Base-by-base conservation (phyloP, 1,140 invertebrate species). In the Dinoponera quadriceps region DNA sequence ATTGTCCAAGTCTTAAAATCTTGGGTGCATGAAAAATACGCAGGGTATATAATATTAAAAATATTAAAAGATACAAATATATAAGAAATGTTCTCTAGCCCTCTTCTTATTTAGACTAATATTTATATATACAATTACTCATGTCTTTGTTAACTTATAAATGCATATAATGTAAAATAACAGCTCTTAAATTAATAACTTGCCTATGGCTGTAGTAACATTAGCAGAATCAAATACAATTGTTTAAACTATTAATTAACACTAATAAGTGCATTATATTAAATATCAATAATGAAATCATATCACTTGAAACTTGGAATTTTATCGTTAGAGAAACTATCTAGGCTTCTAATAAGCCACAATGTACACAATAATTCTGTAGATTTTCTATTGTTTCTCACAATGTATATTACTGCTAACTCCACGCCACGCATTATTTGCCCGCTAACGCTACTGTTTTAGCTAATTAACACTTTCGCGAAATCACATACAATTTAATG, bases 1-100 rank as follows among this genome's bases (percentile, higher is more conserved):
- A 69, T 48, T 0, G 86, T 94, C 20, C 1, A 55, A 11, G 93
- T 96, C 2, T 85, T 85, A 0, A 87, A 93, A 3, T 89, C 85
- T 27, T 91, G 93, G 55, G 84, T 95, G 0, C 96, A 96, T 84
- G 91, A 95, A 25, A 73, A 90, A 2, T 96, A 95, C 85, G n/a
- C 57, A n/a, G 94, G 95, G 94, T 95, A 88, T 92, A 82, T 88
- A 65, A 38, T 63, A 44, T 44, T 9, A 0, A 63, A 71, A 78
- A 66, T 3, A 7, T 77, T 27, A 1, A 44, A 49, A 69, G 4
- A 5, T 27, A 68, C 0, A 27, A 38, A 16, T 38, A 22, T 14
- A 3, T 29, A 51, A 14, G 38, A 44, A 44, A 33, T 2, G 7
- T 25, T 4, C 22, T n/a, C 44, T 7, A 73, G 38, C 16, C 27